A percentile compares a stretch with the other conserved stretches of the same genome.
phyloP scores from a whole-genome alignment of 2,888 invertebrate genomes.

The Pyrgus malvae region DNA sequence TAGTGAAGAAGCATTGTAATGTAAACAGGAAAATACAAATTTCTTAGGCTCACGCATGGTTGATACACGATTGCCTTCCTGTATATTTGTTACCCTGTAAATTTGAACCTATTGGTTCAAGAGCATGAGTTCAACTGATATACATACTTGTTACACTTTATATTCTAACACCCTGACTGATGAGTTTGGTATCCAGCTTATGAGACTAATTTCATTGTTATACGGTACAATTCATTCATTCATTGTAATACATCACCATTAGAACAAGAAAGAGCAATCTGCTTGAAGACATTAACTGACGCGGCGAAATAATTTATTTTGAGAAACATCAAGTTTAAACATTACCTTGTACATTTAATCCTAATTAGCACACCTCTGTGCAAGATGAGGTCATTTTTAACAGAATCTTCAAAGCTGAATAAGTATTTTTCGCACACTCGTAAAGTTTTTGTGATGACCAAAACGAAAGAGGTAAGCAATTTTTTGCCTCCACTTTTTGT shows the following conservation, averaged over 20 bases:
- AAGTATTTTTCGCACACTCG: conserved; percentile 13
- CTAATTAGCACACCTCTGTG: conserved; percentile 10
- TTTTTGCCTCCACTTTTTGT: not conserved
- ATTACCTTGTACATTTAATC: conserved; percentile 23
- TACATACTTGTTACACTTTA: too few relatives aligned
- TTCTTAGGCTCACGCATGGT: too few relatives aligned
- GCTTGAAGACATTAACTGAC: not conserved
- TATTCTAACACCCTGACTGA: too few relatives aligned
- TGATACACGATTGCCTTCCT: too few relatives aligned
- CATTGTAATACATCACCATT: too few relatives aligned
- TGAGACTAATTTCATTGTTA: too few relatives aligned
- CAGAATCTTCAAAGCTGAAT: conserved; percentile 5
- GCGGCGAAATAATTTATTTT: too few relatives aligned
- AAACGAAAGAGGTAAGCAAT: not conserved
- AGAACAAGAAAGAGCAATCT: not conserved
- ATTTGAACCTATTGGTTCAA: not conserved
- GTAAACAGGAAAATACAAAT: conserved; percentile 1
- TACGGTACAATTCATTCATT: too few relatives aligned
- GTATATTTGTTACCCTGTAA: not conserved
- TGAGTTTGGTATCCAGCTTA: too few relatives aligned
- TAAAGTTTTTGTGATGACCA: not conserved
- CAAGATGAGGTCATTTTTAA: conserved; percentile 17
- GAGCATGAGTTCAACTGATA: too few relatives aligned
- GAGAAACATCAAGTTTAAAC: not conserved
- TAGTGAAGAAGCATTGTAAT: not conserved